Evolutionary conservation across 2,888 invertebrate species (phyloP).

Genomic region (Agelastica alni): DNA sequence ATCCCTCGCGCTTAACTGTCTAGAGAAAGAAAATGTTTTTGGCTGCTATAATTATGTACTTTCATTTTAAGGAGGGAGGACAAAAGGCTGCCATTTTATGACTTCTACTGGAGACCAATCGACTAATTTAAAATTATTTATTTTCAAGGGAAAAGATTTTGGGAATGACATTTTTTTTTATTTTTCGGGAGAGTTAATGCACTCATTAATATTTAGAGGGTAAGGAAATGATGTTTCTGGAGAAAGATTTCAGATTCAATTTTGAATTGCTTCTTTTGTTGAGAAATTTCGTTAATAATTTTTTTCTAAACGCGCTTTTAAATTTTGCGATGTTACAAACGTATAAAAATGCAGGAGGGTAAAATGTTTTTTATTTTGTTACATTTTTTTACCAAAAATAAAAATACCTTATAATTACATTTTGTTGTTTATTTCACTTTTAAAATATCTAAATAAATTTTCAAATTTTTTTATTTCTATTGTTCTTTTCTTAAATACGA

Average conservation of each 20-base stretch:
- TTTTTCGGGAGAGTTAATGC: neutral
- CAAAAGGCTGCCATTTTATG: conserved; percentile 31
- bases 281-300: too few relatives aligned
- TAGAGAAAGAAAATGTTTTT: conserved; percentile 28
- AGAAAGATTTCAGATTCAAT: neutral
- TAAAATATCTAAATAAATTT: too few relatives aligned
- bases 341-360: too few relatives aligned
- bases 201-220: conserved; percentile 2
- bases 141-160: neutral
- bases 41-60: conserved; percentile 31
- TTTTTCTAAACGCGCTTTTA: too few relatives aligned
- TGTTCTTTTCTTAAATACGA: too few relatives aligned
- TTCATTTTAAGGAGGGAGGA: conserved; percentile 27
- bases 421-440: too few relatives aligned
- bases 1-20: conserved; percentile 21
- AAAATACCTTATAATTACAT: too few relatives aligned
- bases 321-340: too few relatives aligned
- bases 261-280: too few relatives aligned
- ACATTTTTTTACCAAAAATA: too few relatives aligned
- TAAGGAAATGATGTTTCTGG: neutral
- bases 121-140: conserved; percentile 17
- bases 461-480: too few relatives aligned
- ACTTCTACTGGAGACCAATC: conserved; percentile 23
- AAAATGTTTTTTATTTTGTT: too few relatives aligned
- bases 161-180: neutral